These are phyloP conservation scores for Tauraco hartlaubi DNA, from an alignment of 2,797 vertebrate species.

Conservation along the genomic window DNA sequence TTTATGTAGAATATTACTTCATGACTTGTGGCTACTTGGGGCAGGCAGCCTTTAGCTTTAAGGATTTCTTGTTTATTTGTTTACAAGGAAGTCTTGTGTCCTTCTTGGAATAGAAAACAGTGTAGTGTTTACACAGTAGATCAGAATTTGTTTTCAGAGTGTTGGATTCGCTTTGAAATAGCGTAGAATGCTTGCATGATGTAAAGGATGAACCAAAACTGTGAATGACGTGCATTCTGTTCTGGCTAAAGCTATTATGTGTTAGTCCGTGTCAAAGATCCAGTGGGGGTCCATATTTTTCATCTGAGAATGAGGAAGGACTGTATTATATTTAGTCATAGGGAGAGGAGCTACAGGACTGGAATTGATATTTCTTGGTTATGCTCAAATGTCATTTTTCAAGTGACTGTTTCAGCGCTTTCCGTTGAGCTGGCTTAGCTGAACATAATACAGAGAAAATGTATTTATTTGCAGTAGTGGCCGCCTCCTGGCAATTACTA, in stretches of 20 bases:
- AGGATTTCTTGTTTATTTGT: background rate
- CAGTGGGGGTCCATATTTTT: background rate
- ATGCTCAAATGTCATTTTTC: background rate
- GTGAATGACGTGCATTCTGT: background rate
- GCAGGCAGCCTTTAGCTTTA: background rate
- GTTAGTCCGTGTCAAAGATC: background rate
- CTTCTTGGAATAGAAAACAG: background rate
- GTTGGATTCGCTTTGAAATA: background rate
- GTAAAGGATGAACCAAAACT: background rate
- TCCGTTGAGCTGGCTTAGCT: background rate
- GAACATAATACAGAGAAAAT: background rate
- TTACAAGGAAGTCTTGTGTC: background rate
- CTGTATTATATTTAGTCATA: background rate
- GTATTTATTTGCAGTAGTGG: background rate
- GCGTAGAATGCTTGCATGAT: background rate
- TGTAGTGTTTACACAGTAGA: background rate
- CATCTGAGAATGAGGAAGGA: background rate
- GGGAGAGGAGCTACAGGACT: background rate
- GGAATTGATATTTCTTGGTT: background rate
- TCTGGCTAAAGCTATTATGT: background rate
- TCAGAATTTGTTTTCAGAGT: background rate
- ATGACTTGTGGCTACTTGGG: background rate
- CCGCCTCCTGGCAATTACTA: background rate
- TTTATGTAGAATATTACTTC: background rate
- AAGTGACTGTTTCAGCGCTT: background rate